Conservation (phyloP, 2,888 invertebrate genomes). For the Lottia gigantea region DNA sequence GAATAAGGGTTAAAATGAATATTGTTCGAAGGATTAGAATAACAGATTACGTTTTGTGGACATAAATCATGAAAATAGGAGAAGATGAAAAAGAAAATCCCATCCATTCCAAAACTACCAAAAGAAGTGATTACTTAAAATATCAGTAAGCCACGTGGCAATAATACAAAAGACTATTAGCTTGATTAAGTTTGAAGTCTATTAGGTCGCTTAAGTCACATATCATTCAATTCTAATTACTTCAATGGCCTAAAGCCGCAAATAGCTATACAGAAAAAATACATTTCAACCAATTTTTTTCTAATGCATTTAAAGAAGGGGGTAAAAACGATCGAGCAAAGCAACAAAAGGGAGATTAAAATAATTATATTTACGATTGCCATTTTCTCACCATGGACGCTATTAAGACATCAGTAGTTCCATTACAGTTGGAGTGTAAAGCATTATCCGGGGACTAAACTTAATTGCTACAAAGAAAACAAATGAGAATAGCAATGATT, state of each 20-base stretch:
- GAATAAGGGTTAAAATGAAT: too few species aligned
- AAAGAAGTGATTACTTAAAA: slow-evolving; percentile 9
- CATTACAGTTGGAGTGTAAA: neutral
- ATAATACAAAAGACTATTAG: slow-evolving; percentile 3
- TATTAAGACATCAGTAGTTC: neutral
- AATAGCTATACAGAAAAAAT: neutral
- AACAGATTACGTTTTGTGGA: too few species aligned
- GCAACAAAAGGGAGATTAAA: slow-evolving; percentile 5
- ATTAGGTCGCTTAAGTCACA: slow-evolving; percentile 1
- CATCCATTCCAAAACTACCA: neutral
- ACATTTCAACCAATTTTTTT: slow-evolving; percentile 2
- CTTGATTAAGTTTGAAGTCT: neutral
- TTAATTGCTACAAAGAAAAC: slow-evolving; percentile 11
- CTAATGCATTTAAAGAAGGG: neutral
- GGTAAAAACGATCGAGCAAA: neutral
- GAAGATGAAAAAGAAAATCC: too few species aligned
- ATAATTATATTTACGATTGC: slow-evolving; percentile 10
- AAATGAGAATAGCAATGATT: slow-evolving; percentile 7
- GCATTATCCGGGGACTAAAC: slow-evolving; percentile 2
- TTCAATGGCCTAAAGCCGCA: neutral
- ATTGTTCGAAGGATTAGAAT: too few species aligned
- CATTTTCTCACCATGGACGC: slow-evolving; percentile 3
- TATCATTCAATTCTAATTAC: neutral
- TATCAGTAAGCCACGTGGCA: neutral
- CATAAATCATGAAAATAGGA: too few species aligned